Evolutionary conservation across 2,888 invertebrate genomes (phyloP).

Genomic region (Sialis lutaria): DNA sequence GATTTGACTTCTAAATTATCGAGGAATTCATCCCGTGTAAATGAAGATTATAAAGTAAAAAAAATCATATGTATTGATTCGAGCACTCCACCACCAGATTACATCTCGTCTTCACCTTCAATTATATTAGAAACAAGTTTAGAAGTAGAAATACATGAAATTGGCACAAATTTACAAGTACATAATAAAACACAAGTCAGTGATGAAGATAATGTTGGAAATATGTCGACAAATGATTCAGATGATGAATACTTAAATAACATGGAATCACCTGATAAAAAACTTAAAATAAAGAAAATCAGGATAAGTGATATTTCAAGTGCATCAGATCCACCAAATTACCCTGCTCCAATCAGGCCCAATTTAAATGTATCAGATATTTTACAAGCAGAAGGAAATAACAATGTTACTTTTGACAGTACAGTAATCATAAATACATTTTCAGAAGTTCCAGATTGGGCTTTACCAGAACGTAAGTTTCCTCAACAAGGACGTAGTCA

Average conservation of each 20-base stretch:
- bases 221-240: too few relatives aligned
- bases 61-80: background rate
- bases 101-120: background rate
- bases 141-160: background rate
- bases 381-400: background rate
- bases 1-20: too few relatives aligned
- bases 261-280: too few relatives aligned
- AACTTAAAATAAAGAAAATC: too few relatives aligned
- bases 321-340: slow-evolving; percentile 1
- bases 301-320: background rate
- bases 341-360: slow-evolving; percentile 1
- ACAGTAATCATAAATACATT: background rate
- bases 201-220: too few relatives aligned
- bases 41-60: too few relatives aligned
- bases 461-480: slow-evolving; percentile 2
- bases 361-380: background rate
- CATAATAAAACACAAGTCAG: background rate
- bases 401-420: background rate
- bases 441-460: too few relatives aligned
- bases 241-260: too few relatives aligned
- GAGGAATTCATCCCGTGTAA: too few relatives aligned
- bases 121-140: background rate
- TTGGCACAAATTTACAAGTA: background rate
- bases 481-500: slow-evolving; percentile 45
- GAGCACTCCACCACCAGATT: background rate